A percentile compares a stretch with the other conserved stretches of the same genome.
phyloP scores from a whole-genome alignment of 2,113 vertebrate genomes.

The Otis tarda region DNA sequence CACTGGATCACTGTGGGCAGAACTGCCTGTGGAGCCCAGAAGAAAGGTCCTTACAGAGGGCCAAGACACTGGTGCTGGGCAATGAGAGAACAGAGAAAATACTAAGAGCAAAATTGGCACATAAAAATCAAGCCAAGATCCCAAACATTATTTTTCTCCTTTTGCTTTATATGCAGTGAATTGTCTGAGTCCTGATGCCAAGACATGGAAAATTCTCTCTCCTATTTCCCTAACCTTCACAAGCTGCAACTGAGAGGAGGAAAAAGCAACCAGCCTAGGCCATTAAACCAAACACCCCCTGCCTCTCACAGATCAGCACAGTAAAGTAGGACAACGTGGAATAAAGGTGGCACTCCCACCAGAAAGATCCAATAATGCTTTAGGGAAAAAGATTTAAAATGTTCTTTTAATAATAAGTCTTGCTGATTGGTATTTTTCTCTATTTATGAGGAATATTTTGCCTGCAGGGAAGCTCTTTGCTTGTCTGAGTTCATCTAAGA shows the following conservation, averaged over 20 bases:
- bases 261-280: not conserved
- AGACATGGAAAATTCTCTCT: not conserved
- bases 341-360: not conserved
- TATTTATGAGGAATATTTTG: constrained; percentile 7
- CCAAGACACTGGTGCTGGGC: not conserved
- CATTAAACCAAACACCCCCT: not conserved
- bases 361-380: not conserved
- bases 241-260: not conserved
- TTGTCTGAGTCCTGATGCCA: not conserved
- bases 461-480: constrained; percentile 6
- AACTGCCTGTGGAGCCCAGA: not conserved
- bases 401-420: not conserved
- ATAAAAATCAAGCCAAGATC: not conserved
- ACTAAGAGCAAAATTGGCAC: not conserved
- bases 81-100: not conserved
- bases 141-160: not conserved
- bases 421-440: constrained; percentile 16
- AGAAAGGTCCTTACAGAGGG: not conserved
- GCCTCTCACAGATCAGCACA: not conserved
- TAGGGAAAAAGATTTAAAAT: not conserved
- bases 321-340: not conserved
- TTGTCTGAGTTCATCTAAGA: constrained; percentile 54
- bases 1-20: not conserved
- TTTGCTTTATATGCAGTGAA: not conserved
- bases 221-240: not conserved